Evolutionary conservation across 1,140 invertebrate species (phyloP).

Genomic region (Teleopsis dalmanni): DNA sequence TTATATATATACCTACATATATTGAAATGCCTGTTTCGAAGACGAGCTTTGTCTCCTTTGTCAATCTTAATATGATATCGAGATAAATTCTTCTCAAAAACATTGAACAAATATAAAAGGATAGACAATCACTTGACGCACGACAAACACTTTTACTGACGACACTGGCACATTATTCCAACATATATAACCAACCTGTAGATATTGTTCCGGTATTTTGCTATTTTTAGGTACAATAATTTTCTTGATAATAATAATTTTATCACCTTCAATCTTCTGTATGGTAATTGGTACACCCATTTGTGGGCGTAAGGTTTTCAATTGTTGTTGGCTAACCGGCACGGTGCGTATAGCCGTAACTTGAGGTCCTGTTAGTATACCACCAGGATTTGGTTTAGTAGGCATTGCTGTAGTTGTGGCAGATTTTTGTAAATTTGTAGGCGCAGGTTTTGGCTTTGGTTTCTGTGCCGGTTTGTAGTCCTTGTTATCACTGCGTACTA

Average conservation of each 20-base stretch:
- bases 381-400: slow-evolving; percentile 26
- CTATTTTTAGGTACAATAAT: slow-evolving; percentile 40
- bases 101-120: not conserved
- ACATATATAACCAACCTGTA: slow-evolving; percentile 31
- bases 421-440: slow-evolving; percentile 15
- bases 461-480: slow-evolving; percentile 11
- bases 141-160: slow-evolving; percentile 1
- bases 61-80: too few relatives aligned
- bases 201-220: slow-evolving; percentile 43
- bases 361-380: slow-evolving; percentile 34
- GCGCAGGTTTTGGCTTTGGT: slow-evolving; percentile 32
- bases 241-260: slow-evolving; percentile 44
- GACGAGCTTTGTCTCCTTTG: not conserved
- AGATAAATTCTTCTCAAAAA: too few relatives aligned
- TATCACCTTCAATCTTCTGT: slow-evolving; percentile 41
- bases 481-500: slow-evolving; percentile 37
- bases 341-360: slow-evolving; percentile 15
- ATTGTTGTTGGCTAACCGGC: slow-evolving; percentile 6
- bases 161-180: slow-evolving; percentile 5
- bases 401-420: slow-evolving; percentile 11
- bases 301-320: slow-evolving; percentile 27
- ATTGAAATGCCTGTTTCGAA: not conserved
- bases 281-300: slow-evolving; percentile 37
- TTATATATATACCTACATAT: not conserved
- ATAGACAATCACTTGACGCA: too few relatives aligned